Evolutionary conservation across 2,888 invertebrate species (phyloP).

Genomic region (Meandrusa payeni): DNA sequence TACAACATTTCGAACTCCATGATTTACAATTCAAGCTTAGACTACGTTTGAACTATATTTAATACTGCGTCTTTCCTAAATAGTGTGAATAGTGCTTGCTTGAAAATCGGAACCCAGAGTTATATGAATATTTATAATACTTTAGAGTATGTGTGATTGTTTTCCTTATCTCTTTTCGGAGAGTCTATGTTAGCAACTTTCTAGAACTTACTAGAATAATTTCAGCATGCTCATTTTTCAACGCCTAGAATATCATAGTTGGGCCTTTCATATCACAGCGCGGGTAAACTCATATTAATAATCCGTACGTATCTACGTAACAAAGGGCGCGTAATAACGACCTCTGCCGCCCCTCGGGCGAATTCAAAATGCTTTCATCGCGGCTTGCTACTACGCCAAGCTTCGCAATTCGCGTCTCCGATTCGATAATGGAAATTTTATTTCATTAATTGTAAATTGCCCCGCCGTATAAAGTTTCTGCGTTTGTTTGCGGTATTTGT

Average conservation of each 20-base stretch:
- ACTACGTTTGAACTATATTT: too few relatives aligned
- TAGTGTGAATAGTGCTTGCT: too few relatives aligned
- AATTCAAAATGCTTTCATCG: conserved; percentile 17
- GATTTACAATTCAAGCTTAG: too few relatives aligned
- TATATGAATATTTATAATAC: too few relatives aligned
- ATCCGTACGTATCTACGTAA: conserved; percentile 2
- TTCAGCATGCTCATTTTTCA: not conserved
- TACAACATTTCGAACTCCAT: too few relatives aligned
- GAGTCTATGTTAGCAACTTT: too few relatives aligned
- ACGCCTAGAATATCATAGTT: conserved; percentile 1
- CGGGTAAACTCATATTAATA: conserved; percentile 9
- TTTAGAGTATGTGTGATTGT: too few relatives aligned
- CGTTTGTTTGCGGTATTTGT: conserved; percentile 6
- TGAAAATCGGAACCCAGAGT: too few relatives aligned
- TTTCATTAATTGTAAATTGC: conserved; percentile 18
- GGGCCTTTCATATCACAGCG: not conserved
- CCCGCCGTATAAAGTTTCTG: conserved; percentile 5
- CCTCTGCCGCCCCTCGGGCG: conserved; percentile 14
- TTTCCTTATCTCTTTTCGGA: too few relatives aligned
- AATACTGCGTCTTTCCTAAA: too few relatives aligned
- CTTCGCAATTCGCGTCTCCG: conserved; percentile 3
- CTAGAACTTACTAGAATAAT: too few relatives aligned
- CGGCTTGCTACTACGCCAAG: conserved; percentile 1
- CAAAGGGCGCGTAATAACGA: conserved; percentile 13
- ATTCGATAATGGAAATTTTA: conserved; percentile 12